Evolutionary conservation across 2,888 invertebrate genomes (phyloP).

Genomic region (Molorchus minor): DNA sequence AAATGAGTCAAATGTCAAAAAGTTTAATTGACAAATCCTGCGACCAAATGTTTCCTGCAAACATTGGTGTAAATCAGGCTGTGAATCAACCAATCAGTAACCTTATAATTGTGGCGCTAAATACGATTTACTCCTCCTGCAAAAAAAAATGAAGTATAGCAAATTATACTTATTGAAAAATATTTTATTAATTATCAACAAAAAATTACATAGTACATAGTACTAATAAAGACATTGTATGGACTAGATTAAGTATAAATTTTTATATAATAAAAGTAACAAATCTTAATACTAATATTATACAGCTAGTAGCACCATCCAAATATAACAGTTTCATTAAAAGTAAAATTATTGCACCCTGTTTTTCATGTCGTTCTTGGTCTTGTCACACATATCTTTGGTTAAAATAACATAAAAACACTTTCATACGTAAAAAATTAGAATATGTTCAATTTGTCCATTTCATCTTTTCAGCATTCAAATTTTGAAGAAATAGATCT

Average conservation of each 20-base stretch:
- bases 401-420: slow-evolving; percentile 32
- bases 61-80: no score
- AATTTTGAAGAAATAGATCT: no score
- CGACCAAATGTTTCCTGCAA: no score
- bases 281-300: slow-evolving; percentile 25
- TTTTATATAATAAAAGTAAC: slow-evolving; percentile 33
- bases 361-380: slow-evolving; percentile 22
- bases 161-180: slow-evolving; percentile 39
- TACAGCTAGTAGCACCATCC: slow-evolving; percentile 9
- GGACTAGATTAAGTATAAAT: slow-evolving; percentile 47
- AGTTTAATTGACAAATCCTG: no score
- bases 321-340: slow-evolving; percentile 4
- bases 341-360: slow-evolving; percentile 34
- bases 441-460: no score
- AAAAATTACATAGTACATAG: slow-evolving; percentile 43
- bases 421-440: not conserved
- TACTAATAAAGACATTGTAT: slow-evolving; percentile 43
- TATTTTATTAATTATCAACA: slow-evolving; percentile 45
- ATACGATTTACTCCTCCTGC: no score
- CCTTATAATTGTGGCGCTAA: no score
- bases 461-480: no score
- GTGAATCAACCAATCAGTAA: no score
- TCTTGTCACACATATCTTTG: slow-evolving; percentile 41
- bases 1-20: no score
- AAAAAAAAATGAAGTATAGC: no score